Evolutionary conservation across 2,113 vertebrate genomes (phyloP).

Genomic region (Mixornis gularis): DNA sequence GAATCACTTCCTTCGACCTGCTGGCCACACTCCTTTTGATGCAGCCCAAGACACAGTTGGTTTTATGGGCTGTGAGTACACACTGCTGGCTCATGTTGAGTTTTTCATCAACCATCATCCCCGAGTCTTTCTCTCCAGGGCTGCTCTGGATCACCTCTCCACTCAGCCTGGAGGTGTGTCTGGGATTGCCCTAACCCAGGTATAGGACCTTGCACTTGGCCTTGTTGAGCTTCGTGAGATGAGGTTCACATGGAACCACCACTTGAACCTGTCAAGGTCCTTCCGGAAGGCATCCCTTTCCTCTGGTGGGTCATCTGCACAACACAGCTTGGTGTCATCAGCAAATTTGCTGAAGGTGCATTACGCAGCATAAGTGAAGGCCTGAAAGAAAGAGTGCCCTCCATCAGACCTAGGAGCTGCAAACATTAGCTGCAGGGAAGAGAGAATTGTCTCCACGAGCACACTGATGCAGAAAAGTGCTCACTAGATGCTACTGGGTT

Average conservation of each 20-base stretch:
- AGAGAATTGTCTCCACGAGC: background rate
- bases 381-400: background rate
- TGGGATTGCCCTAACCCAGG: background rate
- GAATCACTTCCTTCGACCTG: rapidly evolving
- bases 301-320: background rate
- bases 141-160: background rate
- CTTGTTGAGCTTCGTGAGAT: background rate
- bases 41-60: background rate
- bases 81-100: background rate
- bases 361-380: background rate
- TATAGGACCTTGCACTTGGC: background rate
- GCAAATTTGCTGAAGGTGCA: background rate
- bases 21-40: background rate
- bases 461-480: background rate
- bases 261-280: background rate
- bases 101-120: background rate
- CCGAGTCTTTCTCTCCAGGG: background rate
- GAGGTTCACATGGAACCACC: background rate
- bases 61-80: background rate
- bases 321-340: background rate
- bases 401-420: background rate
- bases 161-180: background rate
- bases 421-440: background rate
- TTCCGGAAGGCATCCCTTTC: background rate
- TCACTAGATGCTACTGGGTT: background rate